Percentiles rank a stretch among this genome's conserved stretches.
These are phyloP conservation scores for Lithobates sylvaticus DNA, from an alignment of 2,797 vertebrate genomes.

Conservation along the genomic window DNA sequence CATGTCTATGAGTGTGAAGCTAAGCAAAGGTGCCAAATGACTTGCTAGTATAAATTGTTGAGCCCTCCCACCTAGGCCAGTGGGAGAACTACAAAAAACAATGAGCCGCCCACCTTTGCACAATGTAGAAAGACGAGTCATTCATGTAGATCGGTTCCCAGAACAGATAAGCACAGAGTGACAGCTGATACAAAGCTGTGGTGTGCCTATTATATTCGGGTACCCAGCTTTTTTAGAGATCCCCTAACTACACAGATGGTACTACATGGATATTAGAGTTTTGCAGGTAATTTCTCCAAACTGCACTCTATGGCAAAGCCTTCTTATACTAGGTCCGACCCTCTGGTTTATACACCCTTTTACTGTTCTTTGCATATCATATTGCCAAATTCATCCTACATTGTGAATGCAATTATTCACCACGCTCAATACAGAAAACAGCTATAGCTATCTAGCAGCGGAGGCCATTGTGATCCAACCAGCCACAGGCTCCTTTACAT, in stretches of 20 bases:
- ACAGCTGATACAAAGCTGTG: not conserved
- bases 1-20: not conserved
- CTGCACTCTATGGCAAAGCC: not conserved
- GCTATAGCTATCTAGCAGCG: no score
- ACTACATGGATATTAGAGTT: not conserved
- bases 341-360: no score
- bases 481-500: not conserved
- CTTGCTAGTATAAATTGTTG: not conserved
- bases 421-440: no score
- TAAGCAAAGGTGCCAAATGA: not conserved
- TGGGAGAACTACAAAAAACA: not conserved
- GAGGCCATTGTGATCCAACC: not conserved
- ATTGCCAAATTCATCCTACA: not conserved
- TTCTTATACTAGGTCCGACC: not conserved
- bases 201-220: not conserved
- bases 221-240: not conserved
- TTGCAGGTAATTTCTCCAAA: not conserved
- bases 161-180: not conserved
- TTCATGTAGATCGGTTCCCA: constrained; percentile 11
- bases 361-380: no score
- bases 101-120: not conserved
- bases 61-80: constrained; percentile 6
- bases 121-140: constrained; percentile 14
- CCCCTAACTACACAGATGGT: not conserved
- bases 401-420: not conserved